A percentile compares a stretch with the other conserved stretches of the same genome.
Evolutionary conservation across 1,140 invertebrate genomes (phyloP).

Genomic region (Holotrichia oblita): DNA sequence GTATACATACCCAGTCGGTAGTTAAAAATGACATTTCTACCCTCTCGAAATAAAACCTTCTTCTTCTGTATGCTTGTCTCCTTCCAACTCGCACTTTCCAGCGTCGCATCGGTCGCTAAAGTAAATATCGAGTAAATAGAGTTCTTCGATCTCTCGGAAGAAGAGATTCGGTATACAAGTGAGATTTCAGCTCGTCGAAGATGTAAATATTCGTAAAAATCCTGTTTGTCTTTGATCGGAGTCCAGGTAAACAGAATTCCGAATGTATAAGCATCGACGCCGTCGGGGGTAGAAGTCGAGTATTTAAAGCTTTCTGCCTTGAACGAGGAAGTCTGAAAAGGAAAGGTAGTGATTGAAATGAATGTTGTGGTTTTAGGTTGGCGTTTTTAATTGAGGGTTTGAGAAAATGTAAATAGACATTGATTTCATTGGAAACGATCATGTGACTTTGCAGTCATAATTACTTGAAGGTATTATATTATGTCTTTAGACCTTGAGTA

Average conservation of each 20-base stretch:
- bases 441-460: too few relatives aligned
- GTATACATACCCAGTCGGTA: not conserved
- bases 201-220: slow-evolving; percentile 4
- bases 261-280: not conserved
- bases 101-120: not conserved
- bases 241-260: not conserved
- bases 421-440: too few relatives aligned
- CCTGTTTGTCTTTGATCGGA: slow-evolving; percentile 16
- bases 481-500: too few relatives aligned
- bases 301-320: not conserved
- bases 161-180: not conserved
- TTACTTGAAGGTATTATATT: too few relatives aligned
- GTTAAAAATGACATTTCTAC: not conserved
- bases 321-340: too few relatives aligned
- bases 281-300: not conserved
- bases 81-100: too few relatives aligned
- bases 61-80: not conserved
- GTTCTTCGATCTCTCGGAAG: not conserved
- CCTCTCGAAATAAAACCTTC: not conserved
- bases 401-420: too few relatives aligned
- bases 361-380: too few relatives aligned
- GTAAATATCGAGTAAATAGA: not conserved
- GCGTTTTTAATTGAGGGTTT: too few relatives aligned
- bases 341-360: too few relatives aligned
- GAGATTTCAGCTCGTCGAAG: not conserved